Evolutionary conservation across 2,888 invertebrate species (phyloP).

Genomic region (Tetramorium bicarinatum): DNA sequence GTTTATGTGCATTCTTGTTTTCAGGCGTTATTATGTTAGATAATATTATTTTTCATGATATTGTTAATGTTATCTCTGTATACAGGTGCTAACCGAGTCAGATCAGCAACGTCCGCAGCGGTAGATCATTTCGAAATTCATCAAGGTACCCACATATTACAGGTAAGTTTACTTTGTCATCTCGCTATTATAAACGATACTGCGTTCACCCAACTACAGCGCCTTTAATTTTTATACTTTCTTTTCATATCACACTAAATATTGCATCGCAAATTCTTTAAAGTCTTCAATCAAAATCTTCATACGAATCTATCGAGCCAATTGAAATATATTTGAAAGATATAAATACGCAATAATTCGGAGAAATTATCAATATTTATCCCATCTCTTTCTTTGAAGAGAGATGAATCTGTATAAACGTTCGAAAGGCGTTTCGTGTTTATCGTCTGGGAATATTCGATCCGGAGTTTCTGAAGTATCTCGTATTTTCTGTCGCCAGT

Average conservation of each 20-base stretch:
- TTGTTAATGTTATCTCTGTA: not conserved
- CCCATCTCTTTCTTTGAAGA: not conserved
- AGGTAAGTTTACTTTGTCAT: constrained; percentile 89
- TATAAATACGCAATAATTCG: not conserved
- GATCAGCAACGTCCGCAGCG: constrained; percentile 92
- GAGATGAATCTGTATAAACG: not conserved
- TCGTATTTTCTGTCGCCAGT: constrained; percentile 88
- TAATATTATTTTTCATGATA: too few species aligned
- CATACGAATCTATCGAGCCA: not conserved
- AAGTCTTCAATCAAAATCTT: not conserved
- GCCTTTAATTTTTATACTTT: not conserved
- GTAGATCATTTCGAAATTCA: constrained; percentile 98
- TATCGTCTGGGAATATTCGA: constrained; percentile 18
- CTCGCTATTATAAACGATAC: not conserved
- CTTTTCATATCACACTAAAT: not conserved
- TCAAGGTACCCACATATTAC: constrained; percentile 98
- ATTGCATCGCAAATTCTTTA: not conserved
- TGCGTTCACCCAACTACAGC: not conserved
- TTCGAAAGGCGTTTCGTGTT: not conserved
- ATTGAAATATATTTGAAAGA: not conserved
- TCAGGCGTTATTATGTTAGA: not conserved
- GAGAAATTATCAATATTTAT: not conserved
- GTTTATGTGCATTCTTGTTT: not conserved
- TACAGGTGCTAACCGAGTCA: constrained; percentile 91
- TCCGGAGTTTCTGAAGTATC: constrained; percentile 22